Conservation (phyloP, 2,797 vertebrate genomes). For the Catamblyrhynchus diadema region DNA sequence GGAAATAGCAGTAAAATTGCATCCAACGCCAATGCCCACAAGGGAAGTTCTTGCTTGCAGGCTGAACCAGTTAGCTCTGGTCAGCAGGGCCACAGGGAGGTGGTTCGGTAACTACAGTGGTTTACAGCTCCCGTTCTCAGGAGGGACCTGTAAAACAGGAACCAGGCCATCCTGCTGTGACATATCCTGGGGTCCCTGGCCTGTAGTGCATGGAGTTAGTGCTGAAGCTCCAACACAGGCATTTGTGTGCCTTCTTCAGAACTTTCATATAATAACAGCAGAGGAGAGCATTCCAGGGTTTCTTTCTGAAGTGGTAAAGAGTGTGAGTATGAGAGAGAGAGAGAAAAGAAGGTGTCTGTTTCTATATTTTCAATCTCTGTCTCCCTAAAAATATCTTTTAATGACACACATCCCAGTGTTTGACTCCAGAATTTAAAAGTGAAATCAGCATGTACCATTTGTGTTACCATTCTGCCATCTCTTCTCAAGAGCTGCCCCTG, state of each 20-base stretch:
- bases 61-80: not conserved
- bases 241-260: not conserved
- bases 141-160: not conserved
- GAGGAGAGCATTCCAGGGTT: not conserved
- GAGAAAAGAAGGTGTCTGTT: not conserved
- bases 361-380: not conserved
- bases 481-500: not conserved
- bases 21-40: too few species aligned
- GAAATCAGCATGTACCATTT: not conserved
- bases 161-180: not conserved
- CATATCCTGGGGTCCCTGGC: not conserved
- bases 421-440: not conserved
- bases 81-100: rapidly evolving
- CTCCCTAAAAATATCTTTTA: not conserved
- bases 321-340: not conserved
- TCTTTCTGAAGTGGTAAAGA: not conserved
- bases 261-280: not conserved
- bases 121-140: not conserved
- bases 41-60: not conserved
- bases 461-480: not conserved
- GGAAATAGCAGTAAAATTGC: not conserved
- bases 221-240: not conserved
- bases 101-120: rapidly evolving
- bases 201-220: not conserved
- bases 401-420: not conserved